Evolutionary conservation across 2,113 vertebrate genomes (phyloP).

Genomic region (Albula goreensis): DNA sequence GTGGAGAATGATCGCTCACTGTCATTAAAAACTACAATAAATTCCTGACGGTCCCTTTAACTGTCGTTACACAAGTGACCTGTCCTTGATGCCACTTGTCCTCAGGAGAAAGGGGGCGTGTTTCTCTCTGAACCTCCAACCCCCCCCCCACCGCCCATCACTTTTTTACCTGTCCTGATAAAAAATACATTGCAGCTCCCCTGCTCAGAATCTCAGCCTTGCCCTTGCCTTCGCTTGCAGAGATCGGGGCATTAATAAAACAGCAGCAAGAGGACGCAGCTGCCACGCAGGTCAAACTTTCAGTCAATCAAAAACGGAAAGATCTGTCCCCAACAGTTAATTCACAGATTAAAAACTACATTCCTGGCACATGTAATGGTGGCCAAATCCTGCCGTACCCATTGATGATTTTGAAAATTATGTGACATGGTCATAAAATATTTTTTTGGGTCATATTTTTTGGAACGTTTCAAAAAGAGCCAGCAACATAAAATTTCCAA

Average conservation of each 20-base stretch:
- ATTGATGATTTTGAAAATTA: neutral
- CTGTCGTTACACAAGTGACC: conserved; percentile 54
- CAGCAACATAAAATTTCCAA: neutral
- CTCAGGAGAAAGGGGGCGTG: conserved; percentile 12
- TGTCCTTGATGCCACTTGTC: conserved; percentile 59
- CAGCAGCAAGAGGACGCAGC: neutral
- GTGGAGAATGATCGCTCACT: conserved; percentile 81
- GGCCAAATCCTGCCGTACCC: neutral
- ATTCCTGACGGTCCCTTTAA: conserved; percentile 69
- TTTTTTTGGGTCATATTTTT: neutral
- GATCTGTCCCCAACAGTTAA: neutral
- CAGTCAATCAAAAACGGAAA: neutral
- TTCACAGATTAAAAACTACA: neutral
- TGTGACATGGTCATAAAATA: neutral
- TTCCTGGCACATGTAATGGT: neutral
- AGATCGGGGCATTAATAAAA: neutral
- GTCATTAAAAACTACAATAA: conserved; percentile 82
- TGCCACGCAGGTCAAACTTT: neutral
- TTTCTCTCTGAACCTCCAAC: neutral
- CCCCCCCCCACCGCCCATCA: too few relatives aligned
- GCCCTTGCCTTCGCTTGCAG: neutral
- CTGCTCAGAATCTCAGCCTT: neutral
- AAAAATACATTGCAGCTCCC: neutral
- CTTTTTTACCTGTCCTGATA: conserved; percentile 10
- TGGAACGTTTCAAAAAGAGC: neutral